phyloP scores from a whole-genome alignment of 23 tunicate genomes.

The Styela clava region DNA sequence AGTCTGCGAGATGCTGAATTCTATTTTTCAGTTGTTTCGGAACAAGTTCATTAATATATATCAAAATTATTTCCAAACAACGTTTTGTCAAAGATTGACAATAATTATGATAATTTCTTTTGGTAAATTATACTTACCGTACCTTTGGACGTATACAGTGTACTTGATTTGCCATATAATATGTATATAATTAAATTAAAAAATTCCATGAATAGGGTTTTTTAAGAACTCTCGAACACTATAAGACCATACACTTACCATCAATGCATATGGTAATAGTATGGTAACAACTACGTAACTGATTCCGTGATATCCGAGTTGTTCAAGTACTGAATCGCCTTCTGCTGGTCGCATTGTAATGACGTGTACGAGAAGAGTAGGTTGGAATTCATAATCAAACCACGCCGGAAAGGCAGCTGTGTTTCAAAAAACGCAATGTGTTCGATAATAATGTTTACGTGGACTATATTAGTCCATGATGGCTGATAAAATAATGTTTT shows the following conservation, averaged over 20 bases:
- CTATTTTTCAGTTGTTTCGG: no score
- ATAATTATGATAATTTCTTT: no score
- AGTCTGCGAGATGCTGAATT: no score
- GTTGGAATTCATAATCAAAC: slow-evolving; percentile 21
- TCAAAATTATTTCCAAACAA: no score
- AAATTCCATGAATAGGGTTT: not conserved
- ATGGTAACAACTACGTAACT: not conserved
- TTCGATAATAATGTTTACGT: no score
- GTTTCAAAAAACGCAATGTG: no score
- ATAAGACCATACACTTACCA: slow-evolving; percentile 8
- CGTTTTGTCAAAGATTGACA: no score
- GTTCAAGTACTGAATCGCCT: not conserved
- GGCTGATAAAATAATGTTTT: no score
- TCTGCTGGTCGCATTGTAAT: not conserved
- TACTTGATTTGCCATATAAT: no score
- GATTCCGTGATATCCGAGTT: not conserved
- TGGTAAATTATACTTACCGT: no score
- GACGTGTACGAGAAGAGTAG: not conserved
- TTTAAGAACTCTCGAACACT: not conserved
- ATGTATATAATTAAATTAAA: not conserved
- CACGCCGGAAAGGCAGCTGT: not conserved
- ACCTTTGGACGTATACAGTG: no score
- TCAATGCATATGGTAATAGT: slow-evolving; percentile 24
- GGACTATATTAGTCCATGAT: not conserved
- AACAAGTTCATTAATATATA: no score